Evolutionary conservation across 2,888 invertebrate species (phyloP).

Genomic region (Chloroclysta siterata): DNA sequence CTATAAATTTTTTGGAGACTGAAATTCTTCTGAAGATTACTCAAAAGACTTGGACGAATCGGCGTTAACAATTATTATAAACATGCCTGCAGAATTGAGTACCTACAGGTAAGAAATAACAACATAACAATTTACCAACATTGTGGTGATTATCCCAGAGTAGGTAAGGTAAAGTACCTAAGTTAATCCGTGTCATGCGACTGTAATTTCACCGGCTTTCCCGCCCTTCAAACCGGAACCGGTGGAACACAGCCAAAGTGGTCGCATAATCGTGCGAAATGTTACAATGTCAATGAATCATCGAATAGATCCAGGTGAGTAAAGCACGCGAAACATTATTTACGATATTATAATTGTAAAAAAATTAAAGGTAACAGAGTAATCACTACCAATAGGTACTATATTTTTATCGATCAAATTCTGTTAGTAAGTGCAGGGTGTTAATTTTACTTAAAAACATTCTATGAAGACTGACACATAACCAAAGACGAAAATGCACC

Average conservation of each 20-base stretch:
- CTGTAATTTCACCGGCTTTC: conserved; percentile 26
- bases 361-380: background rate
- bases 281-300: conserved; percentile 3
- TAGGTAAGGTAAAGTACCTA: background rate
- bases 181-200: conserved; percentile 20
- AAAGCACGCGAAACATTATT: background rate
- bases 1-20: too few relatives aligned
- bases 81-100: too few relatives aligned
- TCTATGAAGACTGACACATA: too few relatives aligned
- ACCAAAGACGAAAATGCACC: too few relatives aligned
- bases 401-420: background rate
- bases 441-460: too few relatives aligned
- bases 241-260: conserved; percentile 22
- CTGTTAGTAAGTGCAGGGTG: too few relatives aligned
- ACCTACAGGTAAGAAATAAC: background rate
- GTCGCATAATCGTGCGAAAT: conserved; percentile 13
- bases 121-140: background rate
- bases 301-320: conserved; percentile 2
- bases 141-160: background rate
- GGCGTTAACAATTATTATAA: too few relatives aligned
- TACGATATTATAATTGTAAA: background rate
- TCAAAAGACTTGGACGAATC: too few relatives aligned
- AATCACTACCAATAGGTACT: background rate
- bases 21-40: too few relatives aligned
- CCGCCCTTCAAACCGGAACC: conserved; percentile 27